A percentile compares a stretch with the other conserved stretches of the same genome.
These are phyloP conservation scores for Heterocephalus glaber DNA, from an alignment of 2,113 vertebrate species.

Conservation along the genomic window DNA sequence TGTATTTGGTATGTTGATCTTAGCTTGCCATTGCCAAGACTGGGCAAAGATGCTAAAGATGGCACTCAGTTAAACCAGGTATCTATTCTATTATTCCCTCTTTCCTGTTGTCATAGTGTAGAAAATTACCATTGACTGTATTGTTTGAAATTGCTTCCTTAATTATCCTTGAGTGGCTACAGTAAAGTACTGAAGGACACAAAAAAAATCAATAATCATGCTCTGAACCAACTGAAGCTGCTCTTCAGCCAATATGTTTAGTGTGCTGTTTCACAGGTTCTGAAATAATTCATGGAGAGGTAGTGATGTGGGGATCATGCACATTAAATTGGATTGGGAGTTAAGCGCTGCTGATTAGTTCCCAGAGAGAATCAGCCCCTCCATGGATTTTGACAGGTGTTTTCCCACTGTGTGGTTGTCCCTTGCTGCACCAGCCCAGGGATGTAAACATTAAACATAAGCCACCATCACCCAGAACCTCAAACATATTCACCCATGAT, in stretches of 20 bases:
- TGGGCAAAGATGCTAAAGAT: neutral
- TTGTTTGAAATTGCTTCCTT: conserved; percentile 79
- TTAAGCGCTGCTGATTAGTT: conserved; percentile 45
- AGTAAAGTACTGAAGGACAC: conserved; percentile 75
- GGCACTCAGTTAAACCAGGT: neutral
- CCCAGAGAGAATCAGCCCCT: conserved; percentile 36
- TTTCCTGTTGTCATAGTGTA: conserved; percentile 34
- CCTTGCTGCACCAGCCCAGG: neutral
- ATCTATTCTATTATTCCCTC: conserved; percentile 14
- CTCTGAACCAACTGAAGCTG: conserved; percentile 69
- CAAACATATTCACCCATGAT: neutral
- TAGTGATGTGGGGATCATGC: conserved; percentile 60
- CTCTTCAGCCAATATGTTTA: conserved; percentile 72
- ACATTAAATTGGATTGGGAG: conserved; percentile 64
- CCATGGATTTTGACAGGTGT: conserved; percentile 68
- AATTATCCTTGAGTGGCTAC: conserved; percentile 73
- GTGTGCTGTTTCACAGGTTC: conserved; percentile 59
- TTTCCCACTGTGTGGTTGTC: conserved; percentile 59
- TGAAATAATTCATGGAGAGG: conserved; percentile 64
- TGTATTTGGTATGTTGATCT: neutral
- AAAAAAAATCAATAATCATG: conserved; percentile 82
- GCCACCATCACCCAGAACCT: neutral
- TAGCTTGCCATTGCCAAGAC: neutral
- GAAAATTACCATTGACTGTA: conserved; percentile 71
- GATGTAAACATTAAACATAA: neutral